These are phyloP conservation scores for Xestia ashworthii DNA, from an alignment of 2,888 invertebrate species.

Conservation along the genomic window DNA sequence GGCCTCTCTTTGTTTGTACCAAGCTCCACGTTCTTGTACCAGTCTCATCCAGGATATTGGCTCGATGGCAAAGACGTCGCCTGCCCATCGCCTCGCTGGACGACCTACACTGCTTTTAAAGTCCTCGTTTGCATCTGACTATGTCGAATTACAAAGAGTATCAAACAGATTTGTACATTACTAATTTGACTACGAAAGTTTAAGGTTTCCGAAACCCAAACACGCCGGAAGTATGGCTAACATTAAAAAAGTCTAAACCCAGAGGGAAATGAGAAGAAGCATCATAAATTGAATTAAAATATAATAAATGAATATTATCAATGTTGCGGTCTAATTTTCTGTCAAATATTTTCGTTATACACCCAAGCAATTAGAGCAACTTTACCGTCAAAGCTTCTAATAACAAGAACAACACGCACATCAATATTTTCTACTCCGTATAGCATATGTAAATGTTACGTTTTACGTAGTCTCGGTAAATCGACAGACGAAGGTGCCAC, in stretches of 20 bases:
- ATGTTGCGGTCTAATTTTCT: neutral
- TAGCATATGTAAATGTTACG: conserved; percentile 51
- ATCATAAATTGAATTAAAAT: neutral
- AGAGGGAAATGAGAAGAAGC: no score
- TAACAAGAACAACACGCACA: conserved; percentile 32
- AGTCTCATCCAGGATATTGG: no score
- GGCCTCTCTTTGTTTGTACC: no score
- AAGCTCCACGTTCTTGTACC: no score
- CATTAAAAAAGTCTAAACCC: neutral
- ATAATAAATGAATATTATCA: neutral
- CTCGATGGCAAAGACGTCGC: no score
- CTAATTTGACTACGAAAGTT: no score
- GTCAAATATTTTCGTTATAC: neutral
- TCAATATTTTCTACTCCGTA: conserved; percentile 30
- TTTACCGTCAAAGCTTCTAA: conserved; percentile 28
- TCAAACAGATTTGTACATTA: neutral
- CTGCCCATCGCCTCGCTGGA: no score
- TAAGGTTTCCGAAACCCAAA: neutral
- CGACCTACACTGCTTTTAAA: no score
- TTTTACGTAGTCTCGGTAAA: conserved; percentile 67
- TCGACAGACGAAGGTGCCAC: conserved; percentile 70
- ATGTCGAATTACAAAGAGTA: neutral
- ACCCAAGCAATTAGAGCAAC: neutral
- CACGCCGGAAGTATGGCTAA: neutral
- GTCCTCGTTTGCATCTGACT: neutral